Conservation (phyloP, 2,888 invertebrate species). For the Acleris literana region DNA sequence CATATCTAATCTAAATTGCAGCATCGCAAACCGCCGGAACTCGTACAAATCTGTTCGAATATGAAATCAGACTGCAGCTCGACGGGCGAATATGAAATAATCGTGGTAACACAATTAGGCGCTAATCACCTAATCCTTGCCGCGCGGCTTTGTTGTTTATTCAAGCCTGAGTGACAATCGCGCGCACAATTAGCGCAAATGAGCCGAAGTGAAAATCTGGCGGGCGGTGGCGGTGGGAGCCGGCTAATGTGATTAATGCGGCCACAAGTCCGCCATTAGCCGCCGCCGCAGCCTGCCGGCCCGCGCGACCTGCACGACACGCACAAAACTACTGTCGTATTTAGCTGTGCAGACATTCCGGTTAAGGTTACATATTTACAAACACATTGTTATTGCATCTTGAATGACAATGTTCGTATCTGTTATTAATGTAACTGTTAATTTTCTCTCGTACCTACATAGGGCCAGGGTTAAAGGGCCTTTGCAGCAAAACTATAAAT, state of each 20-base stretch:
- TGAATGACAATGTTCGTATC: too few relatives aligned
- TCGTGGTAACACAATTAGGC: constrained; percentile 81
- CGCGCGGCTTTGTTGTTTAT: constrained; percentile 80
- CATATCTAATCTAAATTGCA: constrained; percentile 36
- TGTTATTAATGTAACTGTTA: too few relatives aligned
- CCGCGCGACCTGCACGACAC: constrained; percentile 2
- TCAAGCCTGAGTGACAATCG: constrained; percentile 83
- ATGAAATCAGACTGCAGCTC: constrained; percentile 77
- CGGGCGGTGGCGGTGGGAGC: constrained; percentile 54
- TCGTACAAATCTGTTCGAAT: constrained; percentile 72
- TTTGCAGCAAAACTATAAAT: too few relatives aligned
- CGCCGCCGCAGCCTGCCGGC: constrained; percentile 41
- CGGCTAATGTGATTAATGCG: constrained; percentile 76
- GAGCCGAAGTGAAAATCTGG: constrained; percentile 83
- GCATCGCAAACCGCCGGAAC: constrained; percentile 55
- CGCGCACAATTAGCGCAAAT: constrained; percentile 83
- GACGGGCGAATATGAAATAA: constrained; percentile 77
- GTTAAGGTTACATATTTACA: too few relatives aligned
- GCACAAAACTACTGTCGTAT: background rate
- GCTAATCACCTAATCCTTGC: constrained; percentile 83
- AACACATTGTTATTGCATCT: too few relatives aligned
- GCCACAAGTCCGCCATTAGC: constrained; percentile 72
- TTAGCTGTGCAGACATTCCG: too few relatives aligned
- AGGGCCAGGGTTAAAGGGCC: too few relatives aligned
- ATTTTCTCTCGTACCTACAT: too few relatives aligned